Conservation (phyloP, 1,140 invertebrate genomes). For the Colletes latitarsis region DNA sequence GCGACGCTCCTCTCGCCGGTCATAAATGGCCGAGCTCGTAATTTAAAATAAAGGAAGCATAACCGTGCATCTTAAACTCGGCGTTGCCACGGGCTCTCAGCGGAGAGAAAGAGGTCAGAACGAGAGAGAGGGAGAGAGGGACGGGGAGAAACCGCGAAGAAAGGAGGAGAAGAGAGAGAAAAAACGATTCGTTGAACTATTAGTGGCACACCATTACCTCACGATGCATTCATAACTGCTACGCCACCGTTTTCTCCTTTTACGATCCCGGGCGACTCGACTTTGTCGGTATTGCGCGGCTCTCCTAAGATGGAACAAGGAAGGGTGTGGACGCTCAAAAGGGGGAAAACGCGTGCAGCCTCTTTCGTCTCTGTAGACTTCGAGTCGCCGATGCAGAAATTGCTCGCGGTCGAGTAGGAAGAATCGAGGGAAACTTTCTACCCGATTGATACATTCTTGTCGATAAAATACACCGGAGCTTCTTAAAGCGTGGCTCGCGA, state of each 20-base stretch:
- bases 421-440: too few relatives aligned
- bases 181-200: constrained; percentile 68
- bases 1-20: constrained; percentile 47
- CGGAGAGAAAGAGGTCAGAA: not conserved
- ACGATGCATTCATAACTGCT: constrained; percentile 65
- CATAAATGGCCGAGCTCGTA: constrained; percentile 69
- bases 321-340: not conserved
- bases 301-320: not conserved
- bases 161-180: constrained; percentile 32
- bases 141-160: constrained; percentile 14
- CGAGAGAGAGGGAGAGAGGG: not conserved
- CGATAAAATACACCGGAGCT: too few relatives aligned
- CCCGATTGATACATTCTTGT: too few relatives aligned
- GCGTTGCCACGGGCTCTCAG: constrained; percentile 30
- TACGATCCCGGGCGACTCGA: not conserved
- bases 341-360: not conserved
- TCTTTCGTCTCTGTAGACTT: not conserved
- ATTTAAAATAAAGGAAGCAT: constrained; percentile 71
- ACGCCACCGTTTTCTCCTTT: constrained; percentile 46
- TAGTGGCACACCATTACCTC: constrained; percentile 71
- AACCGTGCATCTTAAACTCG: constrained; percentile 70
- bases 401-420: not conserved
- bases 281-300: not conserved
- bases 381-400: not conserved
- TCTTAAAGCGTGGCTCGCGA: too few relatives aligned